A percentile compares a stretch with the other conserved stretches of the same genome.
These are phyloP conservation scores for Synchiropus splendidus DNA, from an alignment of 2,113 vertebrate genomes.

Conservation along the genomic window DNA sequence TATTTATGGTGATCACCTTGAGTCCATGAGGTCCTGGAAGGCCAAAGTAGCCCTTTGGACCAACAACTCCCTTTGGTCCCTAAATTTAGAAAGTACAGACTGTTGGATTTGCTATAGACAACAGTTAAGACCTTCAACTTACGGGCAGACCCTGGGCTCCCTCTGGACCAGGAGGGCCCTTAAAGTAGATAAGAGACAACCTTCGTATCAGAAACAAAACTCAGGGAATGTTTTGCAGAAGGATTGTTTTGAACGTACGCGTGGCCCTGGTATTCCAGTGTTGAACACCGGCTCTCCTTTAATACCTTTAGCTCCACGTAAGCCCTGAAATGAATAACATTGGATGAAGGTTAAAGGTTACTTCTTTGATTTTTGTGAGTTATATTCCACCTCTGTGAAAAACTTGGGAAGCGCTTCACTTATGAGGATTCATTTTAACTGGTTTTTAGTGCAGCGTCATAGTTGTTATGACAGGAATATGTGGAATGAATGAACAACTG, in stretches of 20 bases:
- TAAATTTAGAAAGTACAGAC: constrained; percentile 11
- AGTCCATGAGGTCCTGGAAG: constrained; percentile 9
- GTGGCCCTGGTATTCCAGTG: constrained; percentile 10
- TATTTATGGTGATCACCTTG: constrained; percentile 14
- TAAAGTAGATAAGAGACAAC: background rate
- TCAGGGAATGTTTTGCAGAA: background rate
- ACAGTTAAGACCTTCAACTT: too few species aligned
- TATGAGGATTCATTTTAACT: too few species aligned
- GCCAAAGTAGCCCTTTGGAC: constrained; percentile 21
- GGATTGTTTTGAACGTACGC: constrained; percentile 22
- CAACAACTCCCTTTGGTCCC: constrained; percentile 32
- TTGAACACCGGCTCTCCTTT: constrained; percentile 69
- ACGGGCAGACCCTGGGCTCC: constrained; percentile 24
- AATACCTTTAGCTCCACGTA: constrained; percentile 67
- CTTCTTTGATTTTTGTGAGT: too few species aligned
- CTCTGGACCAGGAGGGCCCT: constrained; percentile 34
- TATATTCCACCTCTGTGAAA: too few species aligned
- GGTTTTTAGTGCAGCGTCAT: too few species aligned
- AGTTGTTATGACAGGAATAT: background rate
- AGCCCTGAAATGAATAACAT: constrained; percentile 47
- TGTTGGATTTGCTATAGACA: too few species aligned
- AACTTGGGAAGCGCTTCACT: too few species aligned
- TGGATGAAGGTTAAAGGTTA: too few species aligned
- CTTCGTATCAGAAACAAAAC: background rate
- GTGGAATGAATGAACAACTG: background rate